A percentile compares a stretch with the other conserved stretches of the same genome.
Evolutionary conservation across 92 coral and sea anemone species (phyloP).

Genomic region (Meandrina meandrites): DNA sequence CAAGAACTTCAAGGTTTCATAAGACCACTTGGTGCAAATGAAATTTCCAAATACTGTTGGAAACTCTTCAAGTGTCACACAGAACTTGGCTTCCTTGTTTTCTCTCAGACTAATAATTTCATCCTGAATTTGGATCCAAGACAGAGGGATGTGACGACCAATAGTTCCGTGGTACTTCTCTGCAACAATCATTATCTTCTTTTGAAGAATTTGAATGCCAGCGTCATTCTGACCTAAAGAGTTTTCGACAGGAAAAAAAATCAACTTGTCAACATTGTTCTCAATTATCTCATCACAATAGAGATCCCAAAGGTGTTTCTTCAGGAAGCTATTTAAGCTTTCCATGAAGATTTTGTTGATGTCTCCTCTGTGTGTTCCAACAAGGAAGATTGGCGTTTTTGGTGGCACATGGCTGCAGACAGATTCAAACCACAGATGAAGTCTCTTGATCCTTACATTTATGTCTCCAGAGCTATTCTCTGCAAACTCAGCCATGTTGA

Average conservation of each 20-base stretch:
- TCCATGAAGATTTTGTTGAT: neutral
- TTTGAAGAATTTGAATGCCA: slow-evolving; percentile 44
- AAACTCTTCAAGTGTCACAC: slow-evolving; percentile 51
- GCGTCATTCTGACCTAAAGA: slow-evolving; percentile 17
- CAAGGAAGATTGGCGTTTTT: slow-evolving; percentile 48
- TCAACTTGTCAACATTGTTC: slow-evolving; percentile 34
- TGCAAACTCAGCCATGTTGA: slow-evolving; percentile 18
- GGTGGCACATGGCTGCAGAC: slow-evolving; percentile 44
- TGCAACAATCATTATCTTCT: slow-evolving; percentile 30
- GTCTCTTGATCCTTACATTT: neutral
- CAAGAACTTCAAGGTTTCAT: slow-evolving; percentile 49
- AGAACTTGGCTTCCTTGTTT: neutral
- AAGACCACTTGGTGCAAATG: slow-evolving; percentile 1
- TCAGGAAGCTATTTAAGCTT: slow-evolving; percentile 14
- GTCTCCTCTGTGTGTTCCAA: slow-evolving; percentile 65
- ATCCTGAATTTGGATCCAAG: slow-evolving; percentile 64
- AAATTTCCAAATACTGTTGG: neutral
- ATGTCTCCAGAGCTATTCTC: slow-evolving; percentile 5
- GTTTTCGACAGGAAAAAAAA: slow-evolving; percentile 67
- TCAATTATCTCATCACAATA: slow-evolving; percentile 44
- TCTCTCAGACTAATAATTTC: slow-evolving; percentile 35
- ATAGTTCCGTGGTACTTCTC: slow-evolving; percentile 17
- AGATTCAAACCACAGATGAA: slow-evolving; percentile 56
- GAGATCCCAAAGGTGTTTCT: slow-evolving; percentile 33
- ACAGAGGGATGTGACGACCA: slow-evolving; percentile 32